Percentiles rank a stretch among this genome's conserved stretches.
Conservation (phyloP, 1,140 invertebrate genomes). For the Drosophila asahinai region DNA sequence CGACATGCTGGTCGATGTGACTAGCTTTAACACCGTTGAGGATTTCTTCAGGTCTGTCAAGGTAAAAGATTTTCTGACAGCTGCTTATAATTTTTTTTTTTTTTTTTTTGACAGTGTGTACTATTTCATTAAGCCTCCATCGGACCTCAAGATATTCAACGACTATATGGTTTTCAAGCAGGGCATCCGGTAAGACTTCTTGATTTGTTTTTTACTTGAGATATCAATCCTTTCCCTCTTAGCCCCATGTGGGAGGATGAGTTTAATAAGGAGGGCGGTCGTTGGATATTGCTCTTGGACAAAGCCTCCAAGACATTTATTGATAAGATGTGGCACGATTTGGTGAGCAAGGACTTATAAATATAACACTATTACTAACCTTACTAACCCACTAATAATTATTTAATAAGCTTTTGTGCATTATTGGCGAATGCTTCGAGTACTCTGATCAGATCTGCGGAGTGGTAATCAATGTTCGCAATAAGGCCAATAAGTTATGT, state of each 20-base stretch:
- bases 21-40: slow-evolving; percentile 98
- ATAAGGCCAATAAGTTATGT: slow-evolving; percentile 95
- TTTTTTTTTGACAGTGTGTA: slow-evolving; percentile 92
- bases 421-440: slow-evolving; percentile 99
- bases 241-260: slow-evolving; percentile 99
- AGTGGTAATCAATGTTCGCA: slow-evolving; percentile 96
- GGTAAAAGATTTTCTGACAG: no score
- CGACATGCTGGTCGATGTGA: slow-evolving; percentile 96
- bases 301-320: slow-evolving; percentile 94
- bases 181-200: slow-evolving; percentile 89
- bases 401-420: slow-evolving; percentile 89
- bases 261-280: slow-evolving; percentile 93
- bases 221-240: background rate
- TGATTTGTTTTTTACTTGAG: background rate
- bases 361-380: background rate
- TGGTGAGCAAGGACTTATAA: slow-evolving; percentile 87
- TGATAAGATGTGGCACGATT: slow-evolving; percentile 98
- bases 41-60: slow-evolving; percentile 94
- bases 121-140: slow-evolving; percentile 98
- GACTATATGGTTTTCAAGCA: slow-evolving; percentile 99
- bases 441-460: slow-evolving; percentile 97
- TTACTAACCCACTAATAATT: slow-evolving; percentile 36
- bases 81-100: slow-evolving; percentile 78
- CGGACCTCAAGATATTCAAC: slow-evolving; percentile 94
- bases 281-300: slow-evolving; percentile 97